Base-by-base conservation (phyloP, 2,888 invertebrate genomes). In the Tachina grossa region DNA sequence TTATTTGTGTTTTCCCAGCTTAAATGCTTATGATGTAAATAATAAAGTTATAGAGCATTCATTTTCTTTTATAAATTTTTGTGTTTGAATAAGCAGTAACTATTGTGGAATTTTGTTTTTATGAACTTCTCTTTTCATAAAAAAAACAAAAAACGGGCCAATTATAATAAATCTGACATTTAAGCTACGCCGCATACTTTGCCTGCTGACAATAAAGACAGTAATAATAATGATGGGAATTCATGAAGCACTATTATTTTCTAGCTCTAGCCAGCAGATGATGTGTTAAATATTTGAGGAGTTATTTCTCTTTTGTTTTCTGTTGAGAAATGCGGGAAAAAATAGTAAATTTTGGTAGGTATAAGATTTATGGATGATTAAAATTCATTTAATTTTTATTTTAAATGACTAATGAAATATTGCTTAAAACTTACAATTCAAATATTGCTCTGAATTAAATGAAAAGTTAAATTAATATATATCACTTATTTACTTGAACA, bases 121-220 rank as follows among this genome's bases (percentile, higher is more conserved):
- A 19, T n/a, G 53, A 51, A 53, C 51, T 41, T 43, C 39, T 72
- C 45, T 31, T 13, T 66, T 14, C 16, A 22, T 41, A 39, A 0
- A 22, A 1, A 47, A 39, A n/a, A 19, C 13, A 55, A 55, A 76
- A 22, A 63, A 69, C 14, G 41, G 53, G 16, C 61, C 77, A 79
- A 83, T 85, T 85, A 79, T 76, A 85, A 85, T 82, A 85, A 83
- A 83, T 85, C 76, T 79, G 66, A 83, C 16, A 76, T 66, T 66
- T 69, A 84, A 81, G 68, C 66, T 72, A 68, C 72, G 61, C 41
- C 72, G 61, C 41, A 55, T 63, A 63, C 19, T 79, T 31, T 22
- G 45, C 45, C 71, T 79, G 53, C 53, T 63, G 16, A 11, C 55
- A 43, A 55, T 13, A 39, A 16, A 22, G n/a, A 16, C 31, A 31